Conservation (phyloP, 2,888 invertebrate species). For the Plutella xylostella region DNA sequence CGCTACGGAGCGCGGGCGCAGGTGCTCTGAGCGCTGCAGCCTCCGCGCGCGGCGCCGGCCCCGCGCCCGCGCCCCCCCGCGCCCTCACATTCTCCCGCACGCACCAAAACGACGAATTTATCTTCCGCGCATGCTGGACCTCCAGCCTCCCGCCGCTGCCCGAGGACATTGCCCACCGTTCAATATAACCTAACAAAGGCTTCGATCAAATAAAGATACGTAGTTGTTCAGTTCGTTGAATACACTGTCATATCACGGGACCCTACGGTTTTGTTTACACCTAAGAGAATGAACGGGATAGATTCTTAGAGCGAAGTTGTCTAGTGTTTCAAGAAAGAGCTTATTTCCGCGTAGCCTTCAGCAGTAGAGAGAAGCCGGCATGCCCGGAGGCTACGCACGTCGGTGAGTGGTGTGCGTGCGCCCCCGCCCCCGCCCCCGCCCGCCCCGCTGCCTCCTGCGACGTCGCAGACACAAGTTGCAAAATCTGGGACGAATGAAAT, state of each 20-base stretch:
- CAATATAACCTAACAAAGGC: neutral
- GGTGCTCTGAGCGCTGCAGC: constrained; percentile 79
- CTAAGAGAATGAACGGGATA: too few relatives aligned
- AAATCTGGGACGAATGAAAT: constrained; percentile 41
- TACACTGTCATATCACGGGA: too few relatives aligned
- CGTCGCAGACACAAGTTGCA: constrained; percentile 31
- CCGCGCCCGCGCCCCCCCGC: constrained; percentile 45
- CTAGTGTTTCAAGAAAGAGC: too few relatives aligned
- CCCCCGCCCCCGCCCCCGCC: constrained; percentile 12
- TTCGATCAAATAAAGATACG: neutral
- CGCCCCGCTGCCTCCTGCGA: constrained; percentile 15
- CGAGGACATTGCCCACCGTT: constrained; percentile 47
- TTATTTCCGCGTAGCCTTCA: too few relatives aligned
- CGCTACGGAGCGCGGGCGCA: constrained; percentile 73
- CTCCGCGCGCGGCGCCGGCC: constrained; percentile 71
- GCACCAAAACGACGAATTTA: constrained; percentile 67
- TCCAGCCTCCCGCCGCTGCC: constrained; percentile 31
- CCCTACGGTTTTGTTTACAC: too few relatives aligned
- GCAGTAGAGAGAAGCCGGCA: too few relatives aligned
- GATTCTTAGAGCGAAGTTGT: too few relatives aligned
- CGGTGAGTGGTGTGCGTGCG: neutral
- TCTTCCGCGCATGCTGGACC: constrained; percentile 63
- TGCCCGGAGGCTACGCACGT: too few relatives aligned
- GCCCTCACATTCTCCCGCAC: constrained; percentile 23
- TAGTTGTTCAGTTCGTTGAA: too few relatives aligned